Evolutionary conservation across 2,113 vertebrate species (phyloP).

Genomic region (Xerus inauris): DNA sequence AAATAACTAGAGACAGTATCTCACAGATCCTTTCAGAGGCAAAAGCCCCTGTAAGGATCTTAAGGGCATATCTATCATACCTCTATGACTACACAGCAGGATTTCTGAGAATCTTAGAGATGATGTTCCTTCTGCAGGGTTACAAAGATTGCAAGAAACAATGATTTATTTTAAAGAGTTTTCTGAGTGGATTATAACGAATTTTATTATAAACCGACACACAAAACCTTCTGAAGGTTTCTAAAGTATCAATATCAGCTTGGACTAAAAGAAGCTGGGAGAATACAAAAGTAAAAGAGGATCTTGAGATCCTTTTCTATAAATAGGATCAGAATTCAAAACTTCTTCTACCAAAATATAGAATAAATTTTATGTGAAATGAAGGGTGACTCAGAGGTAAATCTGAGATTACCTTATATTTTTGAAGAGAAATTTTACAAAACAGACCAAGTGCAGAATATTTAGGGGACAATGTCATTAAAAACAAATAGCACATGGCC

Average conservation of each 20-base stretch:
- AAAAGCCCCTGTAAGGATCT: not conserved
- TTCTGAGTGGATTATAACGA: not conserved
- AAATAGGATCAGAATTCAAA: not conserved
- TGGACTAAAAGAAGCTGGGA: not conserved
- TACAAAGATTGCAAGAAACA: not conserved
- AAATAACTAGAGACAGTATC: not conserved
- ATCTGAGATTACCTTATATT: not conserved
- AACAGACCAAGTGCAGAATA: not conserved
- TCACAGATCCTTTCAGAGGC: not conserved
- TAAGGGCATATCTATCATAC: not conserved
- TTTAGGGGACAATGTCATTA: not conserved
- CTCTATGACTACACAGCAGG: not conserved
- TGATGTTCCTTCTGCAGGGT: not conserved
- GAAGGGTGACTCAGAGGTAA: not conserved
- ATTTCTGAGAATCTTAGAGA: not conserved
- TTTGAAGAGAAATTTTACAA: not conserved
- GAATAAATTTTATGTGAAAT: not conserved
- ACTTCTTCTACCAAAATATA: not conserved
- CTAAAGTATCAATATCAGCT: not conserved
- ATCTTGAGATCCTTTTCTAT: not conserved
- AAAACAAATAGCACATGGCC: not conserved
- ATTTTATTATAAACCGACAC: not conserved
- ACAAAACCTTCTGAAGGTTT: not conserved
- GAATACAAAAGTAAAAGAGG: not conserved
- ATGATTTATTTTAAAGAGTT: not conserved